Evolutionary conservation across 2,113 vertebrate genomes (phyloP), one percentile per base, ranked within the genome.

Genomic region (Salvelinus sp.): DNA sequence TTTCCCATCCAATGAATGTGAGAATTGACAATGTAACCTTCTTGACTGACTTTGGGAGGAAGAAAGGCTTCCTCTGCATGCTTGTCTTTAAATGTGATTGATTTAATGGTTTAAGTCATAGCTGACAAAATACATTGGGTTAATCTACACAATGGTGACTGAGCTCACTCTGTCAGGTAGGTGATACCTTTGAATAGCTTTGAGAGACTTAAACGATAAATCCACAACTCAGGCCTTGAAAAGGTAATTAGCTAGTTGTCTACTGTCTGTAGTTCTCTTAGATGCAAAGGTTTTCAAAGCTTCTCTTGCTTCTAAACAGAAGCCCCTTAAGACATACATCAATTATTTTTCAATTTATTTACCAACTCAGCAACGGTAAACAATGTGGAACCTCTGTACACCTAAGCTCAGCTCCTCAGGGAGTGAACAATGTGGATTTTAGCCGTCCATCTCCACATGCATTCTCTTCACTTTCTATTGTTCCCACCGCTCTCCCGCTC

Each of bases 251-350:
- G 72, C 81, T 76, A 83, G 58, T 1, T 23, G 3, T 78, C 81
- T 85, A 85, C n/a, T 38, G 58, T 65, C 79, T 88, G 82, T 66
- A 87, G 86, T 78, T 76, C 60, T 77, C 77, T 90, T 72, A 79
- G 80, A 89, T 85, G 83, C 74, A 77, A 70, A 82, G 68, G 72
- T 84, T 87, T 90, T 90, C 84, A 90, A 88, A 86, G 80, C 79
- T 18, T 54, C 75, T 82, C 78, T 57, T 66, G 79, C 85, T 88
- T 88, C 81, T 79, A 90, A 91, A 86, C 73, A 73, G 83, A 84
- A 50, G 73, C 70, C 77, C 69, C 80, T 63, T 69, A 13, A 90
- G 82, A 84, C 86, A 79, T 74, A 70, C 87, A 82, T 83, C 74
- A 69, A 78, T 89, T 82, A 80, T 77, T 89, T 85, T 47, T 83